A percentile compares a stretch with the other conserved stretches of the same genome.
phyloP scores from a whole-genome alignment of 2,888 invertebrate species.

The Drosophila yooni region DNA sequence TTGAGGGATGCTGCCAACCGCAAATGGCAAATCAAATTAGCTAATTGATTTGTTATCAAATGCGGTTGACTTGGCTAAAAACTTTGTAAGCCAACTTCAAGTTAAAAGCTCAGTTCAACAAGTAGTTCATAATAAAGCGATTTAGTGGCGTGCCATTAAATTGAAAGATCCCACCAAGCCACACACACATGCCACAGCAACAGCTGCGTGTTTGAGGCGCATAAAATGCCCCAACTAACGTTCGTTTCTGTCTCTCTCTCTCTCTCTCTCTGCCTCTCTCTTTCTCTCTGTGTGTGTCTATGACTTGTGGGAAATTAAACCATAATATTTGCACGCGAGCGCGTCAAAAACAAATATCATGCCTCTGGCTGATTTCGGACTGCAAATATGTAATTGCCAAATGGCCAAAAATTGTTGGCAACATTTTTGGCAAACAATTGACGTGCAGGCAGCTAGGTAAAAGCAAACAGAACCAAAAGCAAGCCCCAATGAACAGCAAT shows the following conservation, averaged over 20 bases:
- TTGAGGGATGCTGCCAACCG: slow-evolving; percentile 9
- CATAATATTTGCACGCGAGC: slow-evolving; percentile 71
- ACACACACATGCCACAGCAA: slow-evolving; percentile 21
- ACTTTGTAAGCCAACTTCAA: slow-evolving; percentile 61
- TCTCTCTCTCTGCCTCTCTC: neutral
- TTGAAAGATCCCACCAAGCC: slow-evolving; percentile 4
- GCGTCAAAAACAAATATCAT: slow-evolving; percentile 51
- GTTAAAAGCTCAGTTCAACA: slow-evolving; percentile 66
- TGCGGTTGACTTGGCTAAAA: slow-evolving; percentile 47
- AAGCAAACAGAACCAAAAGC: neutral
- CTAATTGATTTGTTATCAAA: slow-evolving; percentile 64
- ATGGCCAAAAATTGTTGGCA: slow-evolving; percentile 13
- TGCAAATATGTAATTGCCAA: slow-evolving; percentile 54
- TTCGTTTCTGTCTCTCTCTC: neutral
- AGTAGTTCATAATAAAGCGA: slow-evolving; percentile 80
- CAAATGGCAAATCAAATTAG: slow-evolving; percentile 55
- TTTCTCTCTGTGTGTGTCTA: slow-evolving; percentile 10
- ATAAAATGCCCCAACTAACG: slow-evolving; percentile 34
- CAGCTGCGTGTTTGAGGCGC: slow-evolving; percentile 45
- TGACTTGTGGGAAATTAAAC: slow-evolving; percentile 70
- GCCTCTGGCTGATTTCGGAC: slow-evolving; percentile 16
- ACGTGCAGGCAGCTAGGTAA: slow-evolving; percentile 41
- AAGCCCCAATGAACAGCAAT: slow-evolving; percentile 25
- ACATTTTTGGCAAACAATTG: slow-evolving; percentile 31
- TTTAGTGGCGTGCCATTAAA: slow-evolving; percentile 66